phyloP scores from a whole-genome alignment of 1,140 invertebrate genomes.

The Coptotermes formosanus region DNA sequence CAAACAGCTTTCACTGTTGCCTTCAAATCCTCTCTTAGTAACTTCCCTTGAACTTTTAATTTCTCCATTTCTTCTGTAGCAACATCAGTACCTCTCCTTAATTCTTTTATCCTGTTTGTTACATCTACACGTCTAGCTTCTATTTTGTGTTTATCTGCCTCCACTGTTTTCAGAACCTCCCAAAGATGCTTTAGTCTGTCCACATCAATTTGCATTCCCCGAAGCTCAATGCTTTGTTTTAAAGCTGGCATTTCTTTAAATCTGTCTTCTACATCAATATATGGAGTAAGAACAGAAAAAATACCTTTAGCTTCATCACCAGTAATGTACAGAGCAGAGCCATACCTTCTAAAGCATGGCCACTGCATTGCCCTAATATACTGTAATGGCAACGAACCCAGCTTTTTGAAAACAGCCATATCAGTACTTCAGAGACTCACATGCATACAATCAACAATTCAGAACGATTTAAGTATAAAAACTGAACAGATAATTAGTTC shows the following conservation, averaged over 20 bases:
- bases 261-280: slow-evolving; percentile 57
- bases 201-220: slow-evolving; percentile 51
- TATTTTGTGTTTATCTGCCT: slow-evolving; percentile 46
- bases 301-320: slow-evolving; percentile 58
- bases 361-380: neutral
- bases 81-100: slow-evolving; percentile 44
- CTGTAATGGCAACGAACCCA: neutral
- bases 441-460: neutral
- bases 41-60: slow-evolving; percentile 52
- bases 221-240: slow-evolving; percentile 49
- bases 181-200: slow-evolving; percentile 51
- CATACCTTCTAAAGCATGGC: slow-evolving; percentile 37
- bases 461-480: neutral
- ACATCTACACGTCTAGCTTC: slow-evolving; percentile 48
- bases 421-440: neutral
- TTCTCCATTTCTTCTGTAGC: slow-evolving; percentile 47
- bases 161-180: slow-evolving; percentile 51
- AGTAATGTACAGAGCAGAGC: slow-evolving; percentile 62
- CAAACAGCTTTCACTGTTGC: slow-evolving; percentile 55
- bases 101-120: slow-evolving; percentile 36
- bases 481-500: slow-evolving; percentile 26
- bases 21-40: slow-evolving; percentile 60
- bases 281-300: slow-evolving; percentile 58
- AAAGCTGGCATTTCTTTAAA: slow-evolving; percentile 51
- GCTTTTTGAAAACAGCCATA: neutral